phyloP scores from a whole-genome alignment of 1,140 invertebrate species.

The Lasioglossum albipes region DNA sequence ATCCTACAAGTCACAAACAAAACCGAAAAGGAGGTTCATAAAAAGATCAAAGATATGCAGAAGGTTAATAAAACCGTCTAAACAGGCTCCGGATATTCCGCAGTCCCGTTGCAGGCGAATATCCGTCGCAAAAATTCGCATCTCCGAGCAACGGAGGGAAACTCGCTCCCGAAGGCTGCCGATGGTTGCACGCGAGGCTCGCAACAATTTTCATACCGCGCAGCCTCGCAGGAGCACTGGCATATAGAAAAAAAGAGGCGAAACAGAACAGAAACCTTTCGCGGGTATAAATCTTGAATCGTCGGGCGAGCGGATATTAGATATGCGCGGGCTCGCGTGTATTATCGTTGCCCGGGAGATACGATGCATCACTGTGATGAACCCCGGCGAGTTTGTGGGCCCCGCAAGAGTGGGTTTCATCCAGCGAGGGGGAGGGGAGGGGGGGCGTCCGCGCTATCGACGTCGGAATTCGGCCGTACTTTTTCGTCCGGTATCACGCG shows the following conservation, averaged over 20 bases:
- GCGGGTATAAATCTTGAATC: conserved; percentile 52
- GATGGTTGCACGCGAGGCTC: too few relatives aligned
- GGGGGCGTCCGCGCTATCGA: conserved; percentile 39
- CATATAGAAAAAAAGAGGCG: too few relatives aligned
- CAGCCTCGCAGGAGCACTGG: background rate
- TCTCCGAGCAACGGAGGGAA: background rate
- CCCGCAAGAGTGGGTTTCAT: background rate
- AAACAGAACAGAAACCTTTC: background rate
- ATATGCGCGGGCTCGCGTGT: conserved; percentile 33
- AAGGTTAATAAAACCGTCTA: too few relatives aligned
- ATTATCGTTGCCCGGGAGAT: conserved; percentile 34
- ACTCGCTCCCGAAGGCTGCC: too few relatives aligned
- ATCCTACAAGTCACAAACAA: too few relatives aligned
- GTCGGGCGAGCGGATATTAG: conserved; percentile 53
- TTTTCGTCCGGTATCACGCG: conserved; percentile 58
- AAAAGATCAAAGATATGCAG: too few relatives aligned
- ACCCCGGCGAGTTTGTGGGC: conserved; percentile 27
- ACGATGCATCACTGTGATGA: conserved; percentile 15
- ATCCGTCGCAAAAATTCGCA: background rate
- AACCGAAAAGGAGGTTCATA: too few relatives aligned
- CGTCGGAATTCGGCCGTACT: conserved; percentile 52
- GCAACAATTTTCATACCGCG: too few relatives aligned
- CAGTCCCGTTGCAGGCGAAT: background rate
- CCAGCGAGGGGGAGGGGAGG: too few relatives aligned
- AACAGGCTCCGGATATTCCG: too few relatives aligned